Percentiles rank a stretch among this genome's conserved stretches.
Evolutionary conservation across 2,113 vertebrate genomes (phyloP).

Genomic region (Labeo rohita): DNA sequence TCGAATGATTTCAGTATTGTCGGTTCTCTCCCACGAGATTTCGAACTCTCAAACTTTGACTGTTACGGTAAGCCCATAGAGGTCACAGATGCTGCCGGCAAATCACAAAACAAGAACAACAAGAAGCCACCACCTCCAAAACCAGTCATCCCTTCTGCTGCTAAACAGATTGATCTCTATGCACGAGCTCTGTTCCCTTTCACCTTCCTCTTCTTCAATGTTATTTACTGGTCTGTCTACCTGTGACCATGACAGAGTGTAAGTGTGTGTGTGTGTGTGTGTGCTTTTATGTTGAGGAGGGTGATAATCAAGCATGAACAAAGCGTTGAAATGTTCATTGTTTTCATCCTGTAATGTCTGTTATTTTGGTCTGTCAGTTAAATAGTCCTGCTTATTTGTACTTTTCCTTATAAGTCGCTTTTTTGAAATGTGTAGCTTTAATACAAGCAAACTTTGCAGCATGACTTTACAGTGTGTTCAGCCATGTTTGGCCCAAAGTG

Average conservation of each 20-base stretch:
- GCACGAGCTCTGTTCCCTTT: conserved; percentile 95
- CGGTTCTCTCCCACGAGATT: conserved; percentile 97
- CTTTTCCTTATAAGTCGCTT: not conserved
- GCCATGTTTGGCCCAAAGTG: conserved; percentile 6
- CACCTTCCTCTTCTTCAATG: conserved; percentile 97
- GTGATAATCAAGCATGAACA: conserved; percentile 45
- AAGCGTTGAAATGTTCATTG: not conserved
- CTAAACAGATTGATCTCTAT: conserved; percentile 94
- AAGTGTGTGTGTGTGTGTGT: not conserved
- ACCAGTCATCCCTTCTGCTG: conserved; percentile 94
- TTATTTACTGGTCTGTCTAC: conserved; percentile 98
- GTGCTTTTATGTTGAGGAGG: conserved; percentile 19
- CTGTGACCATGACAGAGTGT: conserved; percentile 81
- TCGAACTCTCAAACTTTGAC: conserved; percentile 98
- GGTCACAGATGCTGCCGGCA: conserved; percentile 82
- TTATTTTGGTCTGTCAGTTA: conserved; percentile 12
- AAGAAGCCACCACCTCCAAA: conserved; percentile 94
- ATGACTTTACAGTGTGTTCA: conserved; percentile 41
- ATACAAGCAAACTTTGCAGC: conserved; percentile 19
- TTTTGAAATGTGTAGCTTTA: conserved; percentile 28
- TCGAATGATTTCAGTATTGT: conserved; percentile 99
- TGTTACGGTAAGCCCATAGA: conserved; percentile 98
- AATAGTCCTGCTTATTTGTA: conserved; percentile 21
- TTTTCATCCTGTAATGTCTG: not conserved
- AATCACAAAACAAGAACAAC: conserved; percentile 89